Conservation (phyloP, 2,888 invertebrate genomes). For the Cerastis rubricosa region DNA sequence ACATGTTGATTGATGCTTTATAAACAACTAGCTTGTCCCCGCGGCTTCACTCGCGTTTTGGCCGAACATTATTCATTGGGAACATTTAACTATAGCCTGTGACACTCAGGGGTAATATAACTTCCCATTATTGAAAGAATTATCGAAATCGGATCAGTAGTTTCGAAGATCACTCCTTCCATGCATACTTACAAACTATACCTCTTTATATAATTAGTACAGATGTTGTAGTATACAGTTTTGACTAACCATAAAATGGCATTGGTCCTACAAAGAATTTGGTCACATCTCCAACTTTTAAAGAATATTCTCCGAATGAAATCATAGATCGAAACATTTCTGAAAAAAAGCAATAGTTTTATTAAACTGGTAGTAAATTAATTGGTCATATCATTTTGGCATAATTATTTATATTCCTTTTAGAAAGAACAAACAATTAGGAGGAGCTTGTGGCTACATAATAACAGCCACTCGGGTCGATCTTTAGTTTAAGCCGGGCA, state of each 20-base stretch:
- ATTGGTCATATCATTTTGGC: not conserved
- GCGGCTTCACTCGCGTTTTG: not conserved
- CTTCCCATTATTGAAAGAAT: not conserved
- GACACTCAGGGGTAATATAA: no score
- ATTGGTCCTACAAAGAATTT: constrained; percentile 25
- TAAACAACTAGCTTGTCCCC: not conserved
- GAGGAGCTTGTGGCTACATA: no score
- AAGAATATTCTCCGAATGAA: constrained; percentile 29
- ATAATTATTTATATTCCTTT: not conserved
- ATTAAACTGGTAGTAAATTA: not conserved
- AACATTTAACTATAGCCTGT: no score
- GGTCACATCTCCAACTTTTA: constrained; percentile 25
- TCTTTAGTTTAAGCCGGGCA: no score
- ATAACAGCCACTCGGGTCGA: no score
- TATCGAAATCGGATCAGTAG: not conserved
- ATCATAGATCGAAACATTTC: not conserved
- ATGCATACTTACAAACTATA: not conserved
- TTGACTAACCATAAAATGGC: constrained; percentile 27
- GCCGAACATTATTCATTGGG: not conserved
- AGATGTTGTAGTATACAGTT: not conserved
- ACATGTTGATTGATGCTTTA: not conserved
- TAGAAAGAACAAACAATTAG: no score
- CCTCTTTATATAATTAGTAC: no score
- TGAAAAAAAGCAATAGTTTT: constrained; percentile 9
- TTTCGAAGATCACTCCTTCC: not conserved